Evolutionary conservation across 1,140 invertebrate species (phyloP), one percentile per base, ranked within the genome.

Genomic region (Semibalanus balanoides): DNA sequence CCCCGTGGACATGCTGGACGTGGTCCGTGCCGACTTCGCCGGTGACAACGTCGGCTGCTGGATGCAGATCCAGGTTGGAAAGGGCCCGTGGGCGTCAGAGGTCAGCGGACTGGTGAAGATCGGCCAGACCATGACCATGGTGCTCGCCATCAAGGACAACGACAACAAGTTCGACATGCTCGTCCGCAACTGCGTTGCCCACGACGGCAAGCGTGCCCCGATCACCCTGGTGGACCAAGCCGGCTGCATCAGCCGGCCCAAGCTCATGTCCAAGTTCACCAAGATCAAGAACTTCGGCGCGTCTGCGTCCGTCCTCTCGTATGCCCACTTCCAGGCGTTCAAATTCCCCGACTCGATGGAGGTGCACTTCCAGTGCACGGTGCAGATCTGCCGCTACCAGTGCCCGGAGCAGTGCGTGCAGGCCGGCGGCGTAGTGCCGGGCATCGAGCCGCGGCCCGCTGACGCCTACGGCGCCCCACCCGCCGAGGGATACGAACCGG

Each of bases 331-430:
- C 88, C 85, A 86, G 85, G 94, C 94, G 0, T 97, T 96, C 85
- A 96, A 96, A 82, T 96, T 97, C 86, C 95, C 95, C 0, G 95
- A 96, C 82, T 95, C 93, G 0, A 96, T 96, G 94, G 94, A 96
- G 83, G 94, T 97, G 0, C 94, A 96, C 82, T 96, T 97, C 87
- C 94, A 96, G 83, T 96, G 94, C 84, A 95, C 94, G 27, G 96
- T 96, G 79, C 94, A 97, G 82, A 95, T 96, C 79, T 96, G 94
- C 81, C 88, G 94, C 76, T 93, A 94, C 82, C 92, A 94, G 81
- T 96, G 94, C 81, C 94, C 94, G 0, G 93, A 95, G 80, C 94
- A 95, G 79, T 95, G 93, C 81, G 77, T 91, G 89, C 14, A 90
- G 90, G 79, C 83, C 89, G 74, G 90, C 91, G 74, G 51, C 28